Conservation (phyloP, 2,797 vertebrate species). For the Tamandua tetradactyla region DNA sequence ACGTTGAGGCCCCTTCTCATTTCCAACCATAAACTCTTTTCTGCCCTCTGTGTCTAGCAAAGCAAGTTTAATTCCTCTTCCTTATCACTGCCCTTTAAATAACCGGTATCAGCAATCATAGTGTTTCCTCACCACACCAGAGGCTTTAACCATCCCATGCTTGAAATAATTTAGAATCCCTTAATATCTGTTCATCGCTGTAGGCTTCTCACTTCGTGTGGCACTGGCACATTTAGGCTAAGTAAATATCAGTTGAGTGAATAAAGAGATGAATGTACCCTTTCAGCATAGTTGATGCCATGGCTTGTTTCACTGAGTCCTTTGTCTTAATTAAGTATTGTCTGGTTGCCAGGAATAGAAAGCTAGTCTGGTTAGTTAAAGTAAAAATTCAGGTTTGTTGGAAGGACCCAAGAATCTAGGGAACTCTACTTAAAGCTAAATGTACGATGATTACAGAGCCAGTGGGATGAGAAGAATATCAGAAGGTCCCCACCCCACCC, state of each 20-base stretch:
- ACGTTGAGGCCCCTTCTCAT: not conserved
- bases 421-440: not conserved
- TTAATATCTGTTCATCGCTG: slow-evolving; percentile 39
- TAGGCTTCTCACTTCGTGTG: not conserved
- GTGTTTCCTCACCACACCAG: not conserved
- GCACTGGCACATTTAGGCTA: not conserved
- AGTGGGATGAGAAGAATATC: not conserved
- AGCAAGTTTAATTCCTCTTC: slow-evolving; percentile 1
- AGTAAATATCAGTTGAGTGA: slow-evolving; percentile 39
- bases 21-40: not conserved
- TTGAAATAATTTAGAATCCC: slow-evolving; percentile 50
- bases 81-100: slow-evolving; percentile 2
- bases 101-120: not conserved
- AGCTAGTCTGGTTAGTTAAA: not conserved
- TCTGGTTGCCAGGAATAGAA: slow-evolving; percentile 14
- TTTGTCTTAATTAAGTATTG: slow-evolving; percentile 67
- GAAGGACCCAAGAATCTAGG: slow-evolving; percentile 15
- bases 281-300: not conserved
- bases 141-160: slow-evolving; percentile 29
- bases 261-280: slow-evolving; percentile 4
- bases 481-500: not conserved
- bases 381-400: slow-evolving; percentile 31
- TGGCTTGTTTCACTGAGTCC: slow-evolving; percentile 38
- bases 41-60: slow-evolving; percentile 2
- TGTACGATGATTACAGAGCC: not conserved